Percentiles rank a stretch among this genome's conserved stretches.
Evolutionary conservation across 2,888 invertebrate species (phyloP).

Genomic region (Philaethria dido): DNA sequence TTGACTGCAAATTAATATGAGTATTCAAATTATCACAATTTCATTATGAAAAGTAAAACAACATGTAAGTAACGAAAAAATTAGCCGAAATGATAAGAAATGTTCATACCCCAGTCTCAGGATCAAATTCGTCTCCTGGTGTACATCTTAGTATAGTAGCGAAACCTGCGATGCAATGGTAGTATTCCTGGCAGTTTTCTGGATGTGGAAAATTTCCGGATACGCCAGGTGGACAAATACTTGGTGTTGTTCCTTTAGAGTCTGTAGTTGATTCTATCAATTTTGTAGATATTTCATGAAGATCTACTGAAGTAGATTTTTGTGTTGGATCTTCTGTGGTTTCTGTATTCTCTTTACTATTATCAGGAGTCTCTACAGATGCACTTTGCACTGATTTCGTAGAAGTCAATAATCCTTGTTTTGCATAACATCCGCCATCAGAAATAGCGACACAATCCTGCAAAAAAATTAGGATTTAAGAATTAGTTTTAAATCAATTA

Average conservation of each 20-base stretch:
- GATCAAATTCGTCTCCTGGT: constrained; percentile 54
- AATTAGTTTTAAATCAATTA: too few relatives aligned
- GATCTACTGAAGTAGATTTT: too few relatives aligned
- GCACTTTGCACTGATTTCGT: constrained; percentile 26
- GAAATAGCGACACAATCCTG: constrained; percentile 38
- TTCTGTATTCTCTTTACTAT: constrained; percentile 1
- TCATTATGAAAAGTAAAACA: too few relatives aligned
- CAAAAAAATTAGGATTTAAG: too few relatives aligned
- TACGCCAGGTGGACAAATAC: constrained; percentile 49
- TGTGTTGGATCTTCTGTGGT: background rate
- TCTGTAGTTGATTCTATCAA: too few relatives aligned
- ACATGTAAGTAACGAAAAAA: too few relatives aligned
- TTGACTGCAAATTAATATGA: too few relatives aligned
- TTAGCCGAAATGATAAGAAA: too few relatives aligned
- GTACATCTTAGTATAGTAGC: constrained; percentile 50
- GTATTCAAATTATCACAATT: too few relatives aligned
- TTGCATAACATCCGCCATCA: constrained; percentile 41
- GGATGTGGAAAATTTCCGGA: constrained; percentile 58
- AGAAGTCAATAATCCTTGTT: constrained; percentile 30
- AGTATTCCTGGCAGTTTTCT: constrained; percentile 53
- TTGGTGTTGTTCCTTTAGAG: constrained; percentile 4
- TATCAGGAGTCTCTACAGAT: constrained; percentile 7
- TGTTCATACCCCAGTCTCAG: constrained; percentile 15
- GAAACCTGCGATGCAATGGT: constrained; percentile 54
- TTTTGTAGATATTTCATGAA: too few relatives aligned